Evolutionary conservation across 2,888 invertebrate species (phyloP).

Genomic region (Agonopterix heracliana): DNA sequence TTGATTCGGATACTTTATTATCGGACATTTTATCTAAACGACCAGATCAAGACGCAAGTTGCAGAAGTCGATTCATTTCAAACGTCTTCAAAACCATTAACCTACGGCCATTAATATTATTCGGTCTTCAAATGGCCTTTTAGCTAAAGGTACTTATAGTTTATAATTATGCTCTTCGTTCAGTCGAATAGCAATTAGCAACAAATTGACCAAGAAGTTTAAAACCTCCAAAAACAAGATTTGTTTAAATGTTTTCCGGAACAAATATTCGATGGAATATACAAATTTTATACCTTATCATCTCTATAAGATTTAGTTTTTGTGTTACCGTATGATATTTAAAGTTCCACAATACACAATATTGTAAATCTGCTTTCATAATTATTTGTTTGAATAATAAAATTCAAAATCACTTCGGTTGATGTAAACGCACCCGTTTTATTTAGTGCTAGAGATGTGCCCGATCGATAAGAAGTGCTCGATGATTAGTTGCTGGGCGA

Average conservation of each 20-base stretch:
- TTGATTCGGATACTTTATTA: no score
- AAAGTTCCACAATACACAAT: neutral
- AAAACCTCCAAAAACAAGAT: no score
- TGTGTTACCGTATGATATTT: neutral
- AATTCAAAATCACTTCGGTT: neutral
- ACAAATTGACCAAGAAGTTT: no score
- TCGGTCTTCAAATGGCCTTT: conserved; percentile 36
- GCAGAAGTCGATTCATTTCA: conserved; percentile 53
- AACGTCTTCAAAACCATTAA: conserved; percentile 62
- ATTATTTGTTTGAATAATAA: neutral
- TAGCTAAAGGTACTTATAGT: neutral
- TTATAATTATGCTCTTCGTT: neutral
- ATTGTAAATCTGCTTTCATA: neutral
- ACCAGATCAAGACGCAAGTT: conserved; percentile 18
- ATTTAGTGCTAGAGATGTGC: conserved; percentile 63
- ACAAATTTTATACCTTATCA: no score
- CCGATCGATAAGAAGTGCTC: conserved; percentile 56
- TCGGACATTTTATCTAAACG: neutral
- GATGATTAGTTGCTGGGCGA: conserved; percentile 58
- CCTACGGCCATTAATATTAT: conserved; percentile 55
- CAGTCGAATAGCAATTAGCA: no score
- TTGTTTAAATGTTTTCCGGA: no score
- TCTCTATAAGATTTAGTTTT: neutral
- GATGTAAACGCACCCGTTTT: conserved; percentile 5
- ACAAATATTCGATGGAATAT: no score